A percentile compares a stretch with the other conserved stretches of the same genome.
Conservation (phyloP, 1,140 invertebrate genomes). For the Lepidotrigona ventralis region DNA sequence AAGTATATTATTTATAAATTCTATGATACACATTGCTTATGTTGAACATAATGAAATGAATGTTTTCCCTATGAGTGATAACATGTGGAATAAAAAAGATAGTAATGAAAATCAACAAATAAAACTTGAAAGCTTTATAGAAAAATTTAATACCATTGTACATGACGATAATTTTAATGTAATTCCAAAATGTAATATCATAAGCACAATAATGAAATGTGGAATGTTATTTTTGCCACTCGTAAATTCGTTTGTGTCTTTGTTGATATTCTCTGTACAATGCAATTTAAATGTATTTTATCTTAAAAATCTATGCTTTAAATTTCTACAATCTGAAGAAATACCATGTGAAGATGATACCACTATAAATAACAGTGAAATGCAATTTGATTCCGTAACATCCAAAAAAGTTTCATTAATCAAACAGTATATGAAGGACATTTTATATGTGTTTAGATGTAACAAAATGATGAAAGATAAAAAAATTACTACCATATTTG, state of each 20-base stretch:
- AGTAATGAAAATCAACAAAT: slow-evolving; percentile 1
- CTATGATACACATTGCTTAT: neutral
- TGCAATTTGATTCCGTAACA: neutral
- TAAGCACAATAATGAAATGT: slow-evolving; percentile 55
- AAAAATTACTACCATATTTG: slow-evolving; percentile 23
- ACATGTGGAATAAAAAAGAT: slow-evolving; percentile 7
- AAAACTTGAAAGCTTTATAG: neutral
- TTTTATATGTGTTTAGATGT: slow-evolving; percentile 1
- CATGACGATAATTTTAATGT: neutral
- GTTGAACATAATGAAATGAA: slow-evolving; percentile 8
- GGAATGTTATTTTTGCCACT: slow-evolving; percentile 60
- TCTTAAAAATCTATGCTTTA: slow-evolving; percentile 23
- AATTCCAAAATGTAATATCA: slow-evolving; percentile 41
- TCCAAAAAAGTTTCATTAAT: neutral
- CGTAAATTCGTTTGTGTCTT: slow-evolving; percentile 63
- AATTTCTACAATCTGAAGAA: slow-evolving; percentile 1
- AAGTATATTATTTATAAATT: slow-evolving; percentile 40
- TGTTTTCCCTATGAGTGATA: neutral
- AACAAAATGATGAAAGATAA: slow-evolving; percentile 5
- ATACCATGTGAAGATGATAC: neutral
- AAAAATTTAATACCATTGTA: neutral
- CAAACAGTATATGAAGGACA: neutral
- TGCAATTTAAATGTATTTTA: slow-evolving; percentile 49
- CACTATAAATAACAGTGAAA: neutral
- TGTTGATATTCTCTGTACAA: slow-evolving; percentile 56